phyloP scores from a whole-genome alignment of 2,888 invertebrate genomes.

The Trachelus tabidus region DNA sequence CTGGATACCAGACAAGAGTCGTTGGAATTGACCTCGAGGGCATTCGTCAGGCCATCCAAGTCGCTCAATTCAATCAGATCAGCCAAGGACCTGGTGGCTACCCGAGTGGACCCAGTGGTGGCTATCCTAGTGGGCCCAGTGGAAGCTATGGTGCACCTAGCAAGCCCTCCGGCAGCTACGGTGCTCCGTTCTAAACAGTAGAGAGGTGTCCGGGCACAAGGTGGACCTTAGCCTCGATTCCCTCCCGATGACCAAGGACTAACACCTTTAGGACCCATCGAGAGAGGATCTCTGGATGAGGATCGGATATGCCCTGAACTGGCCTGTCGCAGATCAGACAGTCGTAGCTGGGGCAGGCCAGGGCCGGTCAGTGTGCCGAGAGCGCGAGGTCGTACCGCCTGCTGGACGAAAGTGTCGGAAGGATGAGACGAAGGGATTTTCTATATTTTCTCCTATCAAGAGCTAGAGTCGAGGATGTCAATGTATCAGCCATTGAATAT shows the following conservation, averaged over 20 bases:
- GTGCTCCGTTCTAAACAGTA: slow-evolving; percentile 71
- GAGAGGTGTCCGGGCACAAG: no score
- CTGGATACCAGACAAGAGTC: slow-evolving; percentile 72
- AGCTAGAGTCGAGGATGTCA: no score
- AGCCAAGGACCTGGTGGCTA: slow-evolving; percentile 70
- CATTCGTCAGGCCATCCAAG: slow-evolving; percentile 88
- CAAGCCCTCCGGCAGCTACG: slow-evolving; percentile 77
- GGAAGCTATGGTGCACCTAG: slow-evolving; percentile 67
- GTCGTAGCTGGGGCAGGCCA: slow-evolving; percentile 28
- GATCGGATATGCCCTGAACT: slow-evolving; percentile 9
- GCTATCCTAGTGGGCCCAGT: slow-evolving; percentile 67
- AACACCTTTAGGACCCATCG: no score
- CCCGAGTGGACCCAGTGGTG: slow-evolving; percentile 66
- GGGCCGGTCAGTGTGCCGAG: not conserved
- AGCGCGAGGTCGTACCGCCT: no score
- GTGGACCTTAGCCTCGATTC: no score
- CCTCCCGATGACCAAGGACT: no score
- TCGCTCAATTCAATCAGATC: slow-evolving; percentile 84
- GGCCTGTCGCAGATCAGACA: slow-evolving; percentile 39
- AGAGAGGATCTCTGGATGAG: not conserved
- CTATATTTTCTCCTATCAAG: no score
- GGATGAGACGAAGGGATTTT: no score
- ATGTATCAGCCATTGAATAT: no score
- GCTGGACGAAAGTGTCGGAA: no score
- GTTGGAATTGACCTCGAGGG: slow-evolving; percentile 88